phyloP scores from a whole-genome alignment of 2,888 invertebrate species.

The Toxonevra muliebris region DNA sequence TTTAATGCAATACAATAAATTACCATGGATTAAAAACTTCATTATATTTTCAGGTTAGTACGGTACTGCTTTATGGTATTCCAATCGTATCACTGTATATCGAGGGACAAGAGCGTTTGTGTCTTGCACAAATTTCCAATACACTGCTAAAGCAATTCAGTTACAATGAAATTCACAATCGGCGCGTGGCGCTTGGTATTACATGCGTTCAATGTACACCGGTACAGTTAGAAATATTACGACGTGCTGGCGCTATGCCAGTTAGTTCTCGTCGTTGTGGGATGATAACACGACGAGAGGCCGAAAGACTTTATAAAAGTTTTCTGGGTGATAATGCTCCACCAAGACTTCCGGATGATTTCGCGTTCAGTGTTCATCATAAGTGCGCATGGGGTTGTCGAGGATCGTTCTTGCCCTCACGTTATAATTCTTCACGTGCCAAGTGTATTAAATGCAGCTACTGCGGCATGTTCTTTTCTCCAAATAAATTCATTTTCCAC shows the following conservation, averaged over 20 bases:
- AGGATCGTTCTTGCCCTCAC: constrained; percentile 88
- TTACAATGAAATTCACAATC: constrained; percentile 98
- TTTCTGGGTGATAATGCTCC: constrained; percentile 92
- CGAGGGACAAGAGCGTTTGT: constrained; percentile 89
- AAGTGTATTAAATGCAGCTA: constrained; percentile 96
- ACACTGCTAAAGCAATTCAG: constrained; percentile 94
- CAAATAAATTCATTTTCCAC: constrained; percentile 99
- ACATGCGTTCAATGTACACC: constrained; percentile 86
- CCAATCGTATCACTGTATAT: constrained; percentile 94
- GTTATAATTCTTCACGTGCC: constrained; percentile 92
- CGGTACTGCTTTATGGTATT: constrained; percentile 88
- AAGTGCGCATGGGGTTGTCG: constrained; percentile 97
- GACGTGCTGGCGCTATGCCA: constrained; percentile 95
- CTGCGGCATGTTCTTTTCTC: constrained; percentile 96
- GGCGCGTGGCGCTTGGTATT: constrained; percentile 91
- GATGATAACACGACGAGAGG: constrained; percentile 92
- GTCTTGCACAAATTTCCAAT: constrained; percentile 96
- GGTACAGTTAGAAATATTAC: constrained; percentile 91
- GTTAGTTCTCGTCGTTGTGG: constrained; percentile 92
- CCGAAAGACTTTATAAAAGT: constrained; percentile 94
- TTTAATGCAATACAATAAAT: neutral
- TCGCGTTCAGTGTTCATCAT: constrained; percentile 91
- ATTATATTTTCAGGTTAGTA: constrained; percentile 76
- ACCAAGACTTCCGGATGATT: constrained; percentile 91
- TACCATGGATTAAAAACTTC: neutral